Evolutionary conservation across 2,888 invertebrate genomes (phyloP).

Genomic region (Drosophila nr. perissopoda): DNA sequence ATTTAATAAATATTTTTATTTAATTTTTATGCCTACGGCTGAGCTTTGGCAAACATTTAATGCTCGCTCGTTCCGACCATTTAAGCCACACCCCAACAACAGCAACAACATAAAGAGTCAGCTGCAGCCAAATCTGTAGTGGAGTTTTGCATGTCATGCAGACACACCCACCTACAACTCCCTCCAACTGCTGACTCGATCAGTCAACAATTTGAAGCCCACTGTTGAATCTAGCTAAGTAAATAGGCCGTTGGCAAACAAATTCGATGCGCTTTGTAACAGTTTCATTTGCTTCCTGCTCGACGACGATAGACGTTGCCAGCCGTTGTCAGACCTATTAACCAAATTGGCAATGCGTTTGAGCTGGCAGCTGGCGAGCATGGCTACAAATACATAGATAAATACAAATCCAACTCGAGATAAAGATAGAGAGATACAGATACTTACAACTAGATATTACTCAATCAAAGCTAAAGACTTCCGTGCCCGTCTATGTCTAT

Average conservation of each 20-base stretch:
- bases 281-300: slow-evolving; percentile 74
- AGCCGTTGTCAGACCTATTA: slow-evolving; percentile 69
- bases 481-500: slow-evolving; percentile 53
- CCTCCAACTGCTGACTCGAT: neutral
- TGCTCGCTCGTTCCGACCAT: slow-evolving; percentile 10
- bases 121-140: slow-evolving; percentile 7
- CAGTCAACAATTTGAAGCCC: slow-evolving; percentile 8
- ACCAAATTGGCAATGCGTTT: slow-evolving; percentile 69
- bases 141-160: slow-evolving; percentile 21
- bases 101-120: neutral
- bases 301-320: slow-evolving; percentile 20
- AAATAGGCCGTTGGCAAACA: slow-evolving; percentile 63
- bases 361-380: slow-evolving; percentile 58
- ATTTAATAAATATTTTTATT: neutral
- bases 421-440: slow-evolving; percentile 29
- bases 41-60: neutral
- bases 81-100: slow-evolving; percentile 30
- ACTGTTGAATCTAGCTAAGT: slow-evolving; percentile 27
- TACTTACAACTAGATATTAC: slow-evolving; percentile 62
- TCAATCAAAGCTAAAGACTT: slow-evolving; percentile 67
- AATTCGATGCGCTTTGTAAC: slow-evolving; percentile 66
- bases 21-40: neutral
- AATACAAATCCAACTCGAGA: slow-evolving; percentile 13
- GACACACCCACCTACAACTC: neutral
- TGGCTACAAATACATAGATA: slow-evolving; percentile 9